Evolutionary conservation across 2,113 vertebrate species (phyloP).

Genomic region (Aspiorhynchus laticeps): DNA sequence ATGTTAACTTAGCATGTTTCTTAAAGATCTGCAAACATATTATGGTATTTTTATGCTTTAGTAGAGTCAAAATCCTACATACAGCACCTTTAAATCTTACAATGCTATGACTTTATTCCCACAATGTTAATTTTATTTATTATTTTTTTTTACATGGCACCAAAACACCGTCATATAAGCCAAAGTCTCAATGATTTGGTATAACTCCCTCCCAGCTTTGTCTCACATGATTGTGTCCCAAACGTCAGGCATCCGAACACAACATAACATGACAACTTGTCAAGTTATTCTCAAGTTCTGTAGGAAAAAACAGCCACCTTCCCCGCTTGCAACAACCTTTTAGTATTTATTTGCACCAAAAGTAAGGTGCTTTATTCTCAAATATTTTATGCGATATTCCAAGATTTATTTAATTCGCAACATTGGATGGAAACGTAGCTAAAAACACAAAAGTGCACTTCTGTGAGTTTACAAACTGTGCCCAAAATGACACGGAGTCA

Average conservation of each 20-base stretch:
- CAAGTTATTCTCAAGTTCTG: too few species aligned
- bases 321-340: too few species aligned
- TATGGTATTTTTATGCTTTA: too few species aligned
- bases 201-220: too few species aligned
- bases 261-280: too few species aligned
- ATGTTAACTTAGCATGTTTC: too few species aligned
- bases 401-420: background rate
- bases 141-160: too few species aligned
- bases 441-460: constrained; percentile 13
- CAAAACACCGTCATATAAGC: background rate
- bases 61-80: too few species aligned
- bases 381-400: background rate
- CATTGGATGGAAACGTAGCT: background rate
- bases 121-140: background rate
- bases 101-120: background rate
- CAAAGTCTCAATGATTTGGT: too few species aligned
- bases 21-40: too few species aligned
- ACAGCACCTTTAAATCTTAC: background rate
- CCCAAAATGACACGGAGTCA: background rate
- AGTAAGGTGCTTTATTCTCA: background rate
- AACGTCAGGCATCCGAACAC: background rate
- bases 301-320: too few species aligned
- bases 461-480: background rate
- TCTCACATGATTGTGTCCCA: background rate
- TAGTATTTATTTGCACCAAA: too few species aligned